Percentiles rank a stretch among this genome's conserved stretches.
phyloP scores from a whole-genome alignment of 2,888 invertebrate genomes.

The Xanthorhoe spadicearia region DNA sequence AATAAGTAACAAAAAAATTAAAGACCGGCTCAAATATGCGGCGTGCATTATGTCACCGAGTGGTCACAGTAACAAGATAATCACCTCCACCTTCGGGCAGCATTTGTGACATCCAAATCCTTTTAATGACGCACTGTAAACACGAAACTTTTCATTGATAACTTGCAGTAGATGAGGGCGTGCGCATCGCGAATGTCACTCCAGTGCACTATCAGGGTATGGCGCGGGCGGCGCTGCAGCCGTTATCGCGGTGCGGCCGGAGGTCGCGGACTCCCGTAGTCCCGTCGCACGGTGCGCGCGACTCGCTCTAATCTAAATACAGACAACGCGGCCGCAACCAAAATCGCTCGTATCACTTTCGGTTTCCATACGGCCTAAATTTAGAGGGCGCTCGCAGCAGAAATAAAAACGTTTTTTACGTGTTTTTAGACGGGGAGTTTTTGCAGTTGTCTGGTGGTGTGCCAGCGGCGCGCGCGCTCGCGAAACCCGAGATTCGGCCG shows the following conservation, averaged over 20 bases:
- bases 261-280: constrained; percentile 37
- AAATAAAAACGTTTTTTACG: constrained; percentile 84
- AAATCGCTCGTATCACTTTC: constrained; percentile 83
- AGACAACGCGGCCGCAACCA: constrained; percentile 80
- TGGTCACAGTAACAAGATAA: constrained; percentile 46
- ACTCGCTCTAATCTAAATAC: constrained; percentile 80
- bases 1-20: background rate
- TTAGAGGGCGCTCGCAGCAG: constrained; percentile 81
- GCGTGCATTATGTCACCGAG: constrained; percentile 23
- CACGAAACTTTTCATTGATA: constrained; percentile 56
- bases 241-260: constrained; percentile 39
- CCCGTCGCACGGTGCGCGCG: constrained; percentile 47
- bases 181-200: constrained; percentile 34
- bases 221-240: constrained; percentile 46
- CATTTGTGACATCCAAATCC: constrained; percentile 80
- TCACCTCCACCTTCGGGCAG: constrained; percentile 80
- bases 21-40: constrained; percentile 9
- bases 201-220: constrained; percentile 29
- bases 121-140: constrained; percentile 52
- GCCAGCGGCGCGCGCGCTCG: constrained; percentile 67
- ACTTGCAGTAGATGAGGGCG: constrained; percentile 36
- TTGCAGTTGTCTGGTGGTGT: constrained; percentile 67
- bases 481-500: constrained; percentile 83
- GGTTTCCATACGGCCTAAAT: constrained; percentile 82
- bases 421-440: constrained; percentile 79